Conservation (phyloP, 2,888 invertebrate genomes). For the Tipula unca region DNA sequence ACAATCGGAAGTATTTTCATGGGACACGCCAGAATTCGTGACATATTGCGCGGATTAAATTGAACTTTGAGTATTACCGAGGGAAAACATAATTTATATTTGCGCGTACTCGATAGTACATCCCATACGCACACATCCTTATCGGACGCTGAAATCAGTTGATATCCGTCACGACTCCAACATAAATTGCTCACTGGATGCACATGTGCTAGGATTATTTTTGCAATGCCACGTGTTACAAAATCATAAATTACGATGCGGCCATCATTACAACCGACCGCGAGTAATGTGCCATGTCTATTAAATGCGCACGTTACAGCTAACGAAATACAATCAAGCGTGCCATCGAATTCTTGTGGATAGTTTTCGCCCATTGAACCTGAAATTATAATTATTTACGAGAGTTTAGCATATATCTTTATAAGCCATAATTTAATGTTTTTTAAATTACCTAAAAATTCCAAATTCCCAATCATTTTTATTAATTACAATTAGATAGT, state of each 20-base stretch:
- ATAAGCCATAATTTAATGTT: background rate
- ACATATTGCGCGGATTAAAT: slow-evolving; percentile 78
- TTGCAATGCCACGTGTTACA: slow-evolving; percentile 86
- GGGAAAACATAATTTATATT: slow-evolving; percentile 69
- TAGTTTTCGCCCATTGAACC: slow-evolving; percentile 45
- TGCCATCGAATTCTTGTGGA: slow-evolving; percentile 88
- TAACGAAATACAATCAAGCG: slow-evolving; percentile 80
- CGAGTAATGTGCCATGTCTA: slow-evolving; percentile 78
- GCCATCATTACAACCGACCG: slow-evolving; percentile 96
- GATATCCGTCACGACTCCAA: slow-evolving; percentile 65
- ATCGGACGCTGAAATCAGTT: slow-evolving; percentile 75
- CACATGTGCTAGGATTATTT: slow-evolving; percentile 86
- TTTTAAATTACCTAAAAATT: background rate
- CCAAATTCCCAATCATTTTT: background rate
- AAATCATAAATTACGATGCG: slow-evolving; percentile 94
- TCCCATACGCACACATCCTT: slow-evolving; percentile 93
- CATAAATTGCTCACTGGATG: slow-evolving; percentile 79
- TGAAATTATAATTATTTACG: no score
- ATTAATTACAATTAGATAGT: background rate
- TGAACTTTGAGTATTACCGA: slow-evolving; percentile 69
- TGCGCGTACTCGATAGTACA: slow-evolving; percentile 78
- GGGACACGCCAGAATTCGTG: background rate
- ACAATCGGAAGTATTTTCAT: background rate
- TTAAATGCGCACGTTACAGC: slow-evolving; percentile 90
- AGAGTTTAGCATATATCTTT: background rate